Evolutionary conservation across 2,888 invertebrate species (phyloP).

Genomic region (Nudaria mundana): DNA sequence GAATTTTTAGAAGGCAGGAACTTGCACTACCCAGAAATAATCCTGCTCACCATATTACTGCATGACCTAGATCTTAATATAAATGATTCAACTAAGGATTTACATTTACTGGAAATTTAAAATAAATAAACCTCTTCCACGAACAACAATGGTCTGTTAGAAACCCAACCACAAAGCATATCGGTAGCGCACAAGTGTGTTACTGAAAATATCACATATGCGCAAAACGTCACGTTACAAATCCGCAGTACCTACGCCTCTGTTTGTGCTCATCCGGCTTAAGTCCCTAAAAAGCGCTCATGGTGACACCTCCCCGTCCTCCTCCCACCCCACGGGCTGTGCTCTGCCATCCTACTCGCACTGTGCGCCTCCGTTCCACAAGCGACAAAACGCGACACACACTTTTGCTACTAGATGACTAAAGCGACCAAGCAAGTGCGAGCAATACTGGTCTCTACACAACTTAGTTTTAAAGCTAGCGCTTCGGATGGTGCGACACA

Average conservation of each 20-base stretch:
- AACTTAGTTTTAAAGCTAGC: constrained; percentile 57
- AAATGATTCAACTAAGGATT: no score
- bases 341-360: constrained; percentile 61
- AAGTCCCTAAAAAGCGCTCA: constrained; percentile 70
- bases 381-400: constrained; percentile 75
- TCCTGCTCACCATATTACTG: no score
- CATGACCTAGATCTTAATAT: no score
- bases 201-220: constrained; percentile 57
- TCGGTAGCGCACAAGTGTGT: constrained; percentile 40
- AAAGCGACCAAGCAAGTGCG: constrained; percentile 52
- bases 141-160: constrained; percentile 20
- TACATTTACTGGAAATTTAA: no score
- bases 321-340: constrained; percentile 54
- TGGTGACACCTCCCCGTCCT: constrained; percentile 77
- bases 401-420: constrained; percentile 50
- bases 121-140: no score
- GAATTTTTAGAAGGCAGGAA: no score
- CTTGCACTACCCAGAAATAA: no score
- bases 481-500: constrained; percentile 74
- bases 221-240: constrained; percentile 62
- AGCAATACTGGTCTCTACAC: constrained; percentile 58
- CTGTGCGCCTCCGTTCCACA: constrained; percentile 53
- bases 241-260: constrained; percentile 59
- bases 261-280: constrained; percentile 63
- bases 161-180: constrained; percentile 22